A percentile compares a stretch with the other conserved stretches of the same genome.
phyloP scores from a whole-genome alignment of 1,140 invertebrate species.

The Listronotus oregonensis region DNA sequence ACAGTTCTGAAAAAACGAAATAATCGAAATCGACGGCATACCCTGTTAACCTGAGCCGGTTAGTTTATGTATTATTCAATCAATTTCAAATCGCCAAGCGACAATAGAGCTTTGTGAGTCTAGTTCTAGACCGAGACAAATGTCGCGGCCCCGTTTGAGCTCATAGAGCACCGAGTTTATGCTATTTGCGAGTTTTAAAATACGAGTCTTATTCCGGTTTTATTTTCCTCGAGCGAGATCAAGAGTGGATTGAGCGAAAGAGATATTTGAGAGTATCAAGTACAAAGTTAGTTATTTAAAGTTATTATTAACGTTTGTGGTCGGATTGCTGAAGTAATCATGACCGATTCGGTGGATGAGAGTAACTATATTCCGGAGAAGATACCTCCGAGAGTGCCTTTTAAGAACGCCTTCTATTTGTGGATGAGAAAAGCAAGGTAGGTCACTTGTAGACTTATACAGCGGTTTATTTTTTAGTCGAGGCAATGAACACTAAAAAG shows the following conservation, averaged over 20 bases:
- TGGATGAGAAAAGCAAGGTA: conserved; percentile 45
- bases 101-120: conserved; percentile 6
- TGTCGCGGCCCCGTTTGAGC: conserved; percentile 2
- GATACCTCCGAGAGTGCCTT: conserved; percentile 22
- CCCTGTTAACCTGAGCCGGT: conserved; percentile 1
- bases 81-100: conserved; percentile 7
- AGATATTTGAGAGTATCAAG: too few relatives aligned
- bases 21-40: not conserved
- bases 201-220: not conserved
- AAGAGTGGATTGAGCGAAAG: too few relatives aligned
- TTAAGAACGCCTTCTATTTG: conserved; percentile 41
- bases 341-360: conserved; percentile 18
- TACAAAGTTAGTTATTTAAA: conserved; percentile 1
- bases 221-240: not conserved
- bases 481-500: too few relatives aligned
- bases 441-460: conserved; percentile 1
- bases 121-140: not conserved
- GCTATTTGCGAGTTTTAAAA: not conserved
- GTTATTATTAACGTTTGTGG: not conserved
- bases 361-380: conserved; percentile 28
- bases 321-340: not conserved
- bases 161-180: conserved; percentile 8
- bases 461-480: too few relatives aligned
- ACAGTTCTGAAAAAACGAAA: not conserved
- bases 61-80: conserved; percentile 34